phyloP scores from a whole-genome alignment of 2,113 vertebrate species.

The Pseudopodoces humilis region DNA sequence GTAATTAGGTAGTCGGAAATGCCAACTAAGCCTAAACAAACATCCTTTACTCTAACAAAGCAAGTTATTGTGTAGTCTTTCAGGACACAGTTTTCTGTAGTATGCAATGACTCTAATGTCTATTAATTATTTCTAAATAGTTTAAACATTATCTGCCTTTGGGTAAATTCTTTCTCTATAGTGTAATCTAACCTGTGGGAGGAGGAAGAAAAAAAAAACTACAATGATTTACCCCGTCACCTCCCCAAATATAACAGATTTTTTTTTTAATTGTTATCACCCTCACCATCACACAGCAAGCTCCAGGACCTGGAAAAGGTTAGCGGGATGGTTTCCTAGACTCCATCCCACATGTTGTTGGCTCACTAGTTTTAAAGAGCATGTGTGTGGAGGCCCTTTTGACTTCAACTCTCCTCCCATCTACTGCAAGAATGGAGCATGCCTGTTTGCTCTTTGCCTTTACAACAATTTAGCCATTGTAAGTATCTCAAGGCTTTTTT shows the following conservation, averaged over 20 bases:
- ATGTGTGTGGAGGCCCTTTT: neutral
- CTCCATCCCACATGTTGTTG: neutral
- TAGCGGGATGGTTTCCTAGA: neutral
- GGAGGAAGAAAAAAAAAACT: neutral
- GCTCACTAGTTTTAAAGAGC: neutral
- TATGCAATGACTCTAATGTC: neutral
- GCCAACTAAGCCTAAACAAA: slow-evolving; percentile 51
- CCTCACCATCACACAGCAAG: neutral
- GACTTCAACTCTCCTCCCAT: neutral
- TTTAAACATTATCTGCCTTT: slow-evolving; percentile 48
- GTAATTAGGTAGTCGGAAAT: slow-evolving; percentile 2
- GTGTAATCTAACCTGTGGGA: slow-evolving; percentile 33
- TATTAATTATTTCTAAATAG: slow-evolving; percentile 61
- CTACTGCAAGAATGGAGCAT: neutral
- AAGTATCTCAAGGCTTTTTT: neutral
- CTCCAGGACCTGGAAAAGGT: neutral
- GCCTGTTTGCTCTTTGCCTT: neutral
- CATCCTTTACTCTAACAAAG: slow-evolving; percentile 45
- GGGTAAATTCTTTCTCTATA: slow-evolving; percentile 47
- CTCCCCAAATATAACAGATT: neutral
- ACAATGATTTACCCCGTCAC: neutral
- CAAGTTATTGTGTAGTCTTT: slow-evolving; percentile 36
- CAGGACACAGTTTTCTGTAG: slow-evolving; percentile 1
- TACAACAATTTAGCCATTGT: neutral
- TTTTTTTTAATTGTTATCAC: slow-evolving; percentile 9